Percentiles rank a stretch among this genome's conserved stretches.
Evolutionary conservation across 2,113 vertebrate genomes (phyloP).

Genomic region (Rhea pennata): DNA sequence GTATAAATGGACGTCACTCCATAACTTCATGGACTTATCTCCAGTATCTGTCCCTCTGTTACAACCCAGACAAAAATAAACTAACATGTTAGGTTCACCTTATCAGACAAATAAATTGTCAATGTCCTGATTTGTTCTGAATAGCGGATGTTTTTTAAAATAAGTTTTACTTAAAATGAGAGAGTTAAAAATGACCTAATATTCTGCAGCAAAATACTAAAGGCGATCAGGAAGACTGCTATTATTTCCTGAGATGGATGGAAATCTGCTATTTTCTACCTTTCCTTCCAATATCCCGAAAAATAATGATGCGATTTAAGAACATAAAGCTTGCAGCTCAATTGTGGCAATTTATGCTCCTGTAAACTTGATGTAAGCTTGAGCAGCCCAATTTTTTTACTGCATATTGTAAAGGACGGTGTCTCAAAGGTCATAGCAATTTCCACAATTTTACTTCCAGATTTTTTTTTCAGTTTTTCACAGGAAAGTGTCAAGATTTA

Average conservation of each 20-base stretch:
- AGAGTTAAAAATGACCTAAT: slow-evolving; percentile 28
- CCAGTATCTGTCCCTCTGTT: background rate
- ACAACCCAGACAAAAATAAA: slow-evolving; percentile 2
- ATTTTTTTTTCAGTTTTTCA: slow-evolving; percentile 33
- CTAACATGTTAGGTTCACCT: background rate
- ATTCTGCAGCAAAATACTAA: slow-evolving; percentile 11
- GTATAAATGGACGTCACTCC: background rate
- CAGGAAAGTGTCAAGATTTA: background rate
- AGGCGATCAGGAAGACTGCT: slow-evolving; percentile 32
- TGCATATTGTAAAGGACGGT: slow-evolving; percentile 17
- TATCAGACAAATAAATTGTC: slow-evolving; percentile 45
- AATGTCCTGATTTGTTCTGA: background rate
- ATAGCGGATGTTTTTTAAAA: slow-evolving; percentile 30
- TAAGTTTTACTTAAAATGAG: slow-evolving; percentile 36
- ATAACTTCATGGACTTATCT: background rate
- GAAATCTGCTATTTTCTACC: slow-evolving; percentile 59
- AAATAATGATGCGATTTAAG: slow-evolving; percentile 71
- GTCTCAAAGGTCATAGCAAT: slow-evolving; percentile 27
- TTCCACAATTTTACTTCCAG: slow-evolving; percentile 34
- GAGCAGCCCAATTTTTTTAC: slow-evolving; percentile 19
- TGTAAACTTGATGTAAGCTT: slow-evolving; percentile 35
- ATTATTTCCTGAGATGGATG: slow-evolving; percentile 52
- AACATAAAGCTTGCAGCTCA: slow-evolving; percentile 59
- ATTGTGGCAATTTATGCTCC: slow-evolving; percentile 58
- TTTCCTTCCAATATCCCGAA: slow-evolving; percentile 36